phyloP scores from a whole-genome alignment of 2,113 vertebrate species.

The Promerops cafer region DNA sequence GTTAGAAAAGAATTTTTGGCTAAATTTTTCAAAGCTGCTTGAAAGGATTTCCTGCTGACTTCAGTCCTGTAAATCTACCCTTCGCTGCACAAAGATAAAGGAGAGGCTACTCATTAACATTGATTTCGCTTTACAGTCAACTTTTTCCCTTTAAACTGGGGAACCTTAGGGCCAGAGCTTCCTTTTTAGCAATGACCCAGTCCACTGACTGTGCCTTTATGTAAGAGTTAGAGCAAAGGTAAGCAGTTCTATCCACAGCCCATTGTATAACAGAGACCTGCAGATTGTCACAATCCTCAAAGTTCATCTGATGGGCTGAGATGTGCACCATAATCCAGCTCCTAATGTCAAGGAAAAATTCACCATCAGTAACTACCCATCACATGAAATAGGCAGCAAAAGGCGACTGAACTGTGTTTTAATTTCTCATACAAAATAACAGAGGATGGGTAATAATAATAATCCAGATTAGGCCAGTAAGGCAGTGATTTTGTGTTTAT shows the following conservation, averaged over 20 bases:
- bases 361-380: not conserved
- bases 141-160: not conserved
- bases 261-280: not conserved
- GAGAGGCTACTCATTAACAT: not conserved
- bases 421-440: not conserved
- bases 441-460: not conserved
- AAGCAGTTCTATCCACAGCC: not conserved
- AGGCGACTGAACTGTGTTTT: not conserved
- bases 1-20: constrained; percentile 9
- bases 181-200: not conserved
- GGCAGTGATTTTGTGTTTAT: not conserved
- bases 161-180: not conserved
- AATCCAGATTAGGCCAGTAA: not conserved
- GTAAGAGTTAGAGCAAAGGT: not conserved
- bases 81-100: not conserved
- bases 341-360: not conserved
- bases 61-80: not conserved
- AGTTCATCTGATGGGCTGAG: not conserved
- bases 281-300: not conserved
- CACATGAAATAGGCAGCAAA: not conserved
- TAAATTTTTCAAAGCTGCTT: not conserved
- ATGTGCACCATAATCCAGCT: not conserved
- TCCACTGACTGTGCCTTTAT: not conserved
- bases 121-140: not conserved
- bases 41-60: constrained; percentile 22